phyloP scores from a whole-genome alignment of 2,797 vertebrate species.

The Phoxinus dragarum region DNA sequence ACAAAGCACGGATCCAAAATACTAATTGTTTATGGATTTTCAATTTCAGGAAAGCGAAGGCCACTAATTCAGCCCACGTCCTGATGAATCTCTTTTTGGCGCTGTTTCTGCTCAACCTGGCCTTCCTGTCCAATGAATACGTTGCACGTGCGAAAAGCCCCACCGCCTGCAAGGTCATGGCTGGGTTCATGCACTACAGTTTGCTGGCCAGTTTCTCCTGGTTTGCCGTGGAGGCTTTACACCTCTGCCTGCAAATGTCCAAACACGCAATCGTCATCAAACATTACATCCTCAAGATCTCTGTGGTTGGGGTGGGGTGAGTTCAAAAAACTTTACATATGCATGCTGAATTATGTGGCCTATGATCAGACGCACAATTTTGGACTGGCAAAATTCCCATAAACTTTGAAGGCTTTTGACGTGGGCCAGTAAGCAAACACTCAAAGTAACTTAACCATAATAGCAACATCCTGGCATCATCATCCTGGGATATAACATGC shows the following conservation, averaged over 20 bases:
- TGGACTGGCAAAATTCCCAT: background rate
- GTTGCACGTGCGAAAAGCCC: conserved; percentile 53
- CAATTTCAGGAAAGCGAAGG: conserved; percentile 61
- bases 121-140: conserved; percentile 71
- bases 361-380: background rate
- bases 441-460: background rate
- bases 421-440: background rate
- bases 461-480: no score
- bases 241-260: conserved; percentile 72
- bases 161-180: conserved; percentile 67
- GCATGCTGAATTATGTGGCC: background rate
- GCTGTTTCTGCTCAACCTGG: conserved; percentile 71
- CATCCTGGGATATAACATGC: background rate
- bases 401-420: background rate
- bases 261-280: conserved; percentile 41
- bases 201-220: conserved; percentile 76
- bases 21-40: background rate
- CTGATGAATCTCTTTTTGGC: conserved; percentile 73
- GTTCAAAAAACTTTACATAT: conserved; percentile 25
- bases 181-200: conserved; percentile 73
- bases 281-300: conserved; percentile 70
- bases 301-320: conserved; percentile 73
- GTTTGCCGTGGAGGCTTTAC: conserved; percentile 74
- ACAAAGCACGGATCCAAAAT: background rate
- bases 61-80: conserved; percentile 58